Evolutionary conservation across 2,113 vertebrate genomes (phyloP), one percentile per base, ranked within the genome.

Genomic region (Oostethus manadensis): DNA sequence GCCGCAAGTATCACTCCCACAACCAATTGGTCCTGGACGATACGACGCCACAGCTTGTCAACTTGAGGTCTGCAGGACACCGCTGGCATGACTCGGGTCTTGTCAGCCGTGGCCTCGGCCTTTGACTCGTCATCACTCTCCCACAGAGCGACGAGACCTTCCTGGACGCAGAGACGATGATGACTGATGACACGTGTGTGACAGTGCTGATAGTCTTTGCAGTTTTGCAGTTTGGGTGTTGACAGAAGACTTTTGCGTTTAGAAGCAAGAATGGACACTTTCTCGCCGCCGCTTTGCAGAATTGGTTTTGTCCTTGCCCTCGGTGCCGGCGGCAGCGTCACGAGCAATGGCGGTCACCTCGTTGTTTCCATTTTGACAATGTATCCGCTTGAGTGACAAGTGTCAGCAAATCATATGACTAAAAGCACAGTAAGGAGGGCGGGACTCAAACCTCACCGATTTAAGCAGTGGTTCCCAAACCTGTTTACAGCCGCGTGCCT

Each of bases 121-220:
- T 78, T 80, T 66, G 82, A 80, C 83, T 84, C 82, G 17, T 86
- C 84, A 75, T 91, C 90, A 14, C 91, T 85, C 79, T 94, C 93
- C 93, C 92, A 95, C 68, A 98, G 90, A 84, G 91, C 87, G 56
- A 92, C 81, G 70, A 98, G 92, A 68, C 81, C 86, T 78, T 92
- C 94, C 96, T 98, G 78, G 38, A 71, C 20, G 50, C 66, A 61
- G 43, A 64, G 55, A 70, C 50, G 72, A 51, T 74, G 74, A 83
- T 79, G 73, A 80, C 63, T 43, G 11, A 57, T 62, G 73, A 78
- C 58, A 81, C 59, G 63, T 66, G 58, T 70, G 71, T 60, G 70
- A 79, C 71, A 76, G 57, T 40, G 60, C 2, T 69, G 63, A 78
- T 71, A 73, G 70, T 64, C 66, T 66, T 56, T 67, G 60, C 69